Evolutionary conservation across 2,113 vertebrate genomes (phyloP).

Genomic region (Colinus virginianus): DNA sequence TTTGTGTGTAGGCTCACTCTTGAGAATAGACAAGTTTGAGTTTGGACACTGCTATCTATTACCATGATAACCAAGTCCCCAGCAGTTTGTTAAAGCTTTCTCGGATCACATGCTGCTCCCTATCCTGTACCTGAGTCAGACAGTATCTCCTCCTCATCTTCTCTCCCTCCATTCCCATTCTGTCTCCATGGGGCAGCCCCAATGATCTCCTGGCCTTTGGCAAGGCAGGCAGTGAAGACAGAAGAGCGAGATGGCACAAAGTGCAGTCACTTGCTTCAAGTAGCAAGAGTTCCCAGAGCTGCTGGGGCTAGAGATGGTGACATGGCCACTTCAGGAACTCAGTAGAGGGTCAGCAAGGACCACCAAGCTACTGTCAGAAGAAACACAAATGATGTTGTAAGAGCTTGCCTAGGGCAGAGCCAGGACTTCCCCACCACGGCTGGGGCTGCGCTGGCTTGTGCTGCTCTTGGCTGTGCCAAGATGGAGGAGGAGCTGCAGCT

Average conservation of each 20-base stretch:
- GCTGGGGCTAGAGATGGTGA: background rate
- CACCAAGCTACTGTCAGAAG: background rate
- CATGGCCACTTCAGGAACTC: rapidly evolving
- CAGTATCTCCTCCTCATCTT: background rate
- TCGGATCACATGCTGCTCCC: background rate
- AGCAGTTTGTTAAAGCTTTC: background rate
- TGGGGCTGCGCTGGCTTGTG: rapidly evolving
- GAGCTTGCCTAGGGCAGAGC: background rate
- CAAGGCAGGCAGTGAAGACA: rapidly evolving
- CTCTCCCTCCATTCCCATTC: background rate
- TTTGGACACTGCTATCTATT: background rate
- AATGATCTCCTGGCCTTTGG: rapidly evolving
- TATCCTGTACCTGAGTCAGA: background rate
- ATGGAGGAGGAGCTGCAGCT: background rate
- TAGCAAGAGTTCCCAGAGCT: rapidly evolving
- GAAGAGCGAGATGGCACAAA: background rate
- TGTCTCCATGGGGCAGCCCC: background rate
- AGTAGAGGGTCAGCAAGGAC: background rate
- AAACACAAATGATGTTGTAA: background rate
- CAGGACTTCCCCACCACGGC: rapidly evolving
- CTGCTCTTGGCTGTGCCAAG: background rate
- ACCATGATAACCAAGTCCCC: background rate
- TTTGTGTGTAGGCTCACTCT: background rate
- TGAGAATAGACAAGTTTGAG: background rate
- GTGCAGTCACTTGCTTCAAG: rapidly evolving